Conservation (phyloP, 1,140 invertebrate genomes). For the Drosophila sturtevanti region DNA sequence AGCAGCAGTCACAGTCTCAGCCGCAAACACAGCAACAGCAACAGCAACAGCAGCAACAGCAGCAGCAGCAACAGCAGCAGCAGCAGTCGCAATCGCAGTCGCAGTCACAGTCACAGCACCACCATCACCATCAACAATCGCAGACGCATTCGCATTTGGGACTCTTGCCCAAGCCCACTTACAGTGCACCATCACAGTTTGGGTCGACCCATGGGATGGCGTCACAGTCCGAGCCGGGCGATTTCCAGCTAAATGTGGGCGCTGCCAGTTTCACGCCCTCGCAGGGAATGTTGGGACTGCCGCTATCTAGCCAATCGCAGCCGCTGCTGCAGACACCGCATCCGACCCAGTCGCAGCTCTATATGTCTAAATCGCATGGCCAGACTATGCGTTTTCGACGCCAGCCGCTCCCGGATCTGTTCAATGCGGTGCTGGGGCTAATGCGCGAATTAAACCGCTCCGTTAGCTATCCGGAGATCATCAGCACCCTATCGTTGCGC, state of each 20-base stretch:
- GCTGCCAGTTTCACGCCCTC: conserved; percentile 46
- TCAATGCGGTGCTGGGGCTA: conserved; percentile 37
- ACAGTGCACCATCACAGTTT: conserved; percentile 4
- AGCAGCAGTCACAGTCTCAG: background rate
- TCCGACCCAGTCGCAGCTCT: background rate
- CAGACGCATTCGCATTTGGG: background rate
- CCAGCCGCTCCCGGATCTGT: conserved; percentile 53
- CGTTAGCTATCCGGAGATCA: conserved; percentile 67
- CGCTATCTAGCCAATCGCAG: conserved; percentile 32
- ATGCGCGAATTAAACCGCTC: conserved; percentile 52
- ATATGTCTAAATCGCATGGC: background rate
- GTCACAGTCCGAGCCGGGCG: conserved; percentile 7
- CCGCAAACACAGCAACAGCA: background rate
- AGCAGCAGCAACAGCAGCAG: background rate
- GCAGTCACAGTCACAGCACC: background rate
- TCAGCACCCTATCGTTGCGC: conserved; percentile 36
- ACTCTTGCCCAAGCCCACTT: background rate
- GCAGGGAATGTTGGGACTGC: background rate
- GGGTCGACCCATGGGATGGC: conserved; percentile 2
- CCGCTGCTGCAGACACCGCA: conserved; percentile 14
- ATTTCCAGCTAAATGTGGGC: conserved; percentile 42
- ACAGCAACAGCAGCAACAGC: background rate
- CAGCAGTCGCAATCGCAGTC: too few species aligned
- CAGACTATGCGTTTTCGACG: conserved; percentile 15
- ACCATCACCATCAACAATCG: background rate